Evolutionary conservation across 2,113 vertebrate genomes (phyloP), one percentile per base, ranked within the genome.

Genomic region (Limnothrissa miodon): DNA sequence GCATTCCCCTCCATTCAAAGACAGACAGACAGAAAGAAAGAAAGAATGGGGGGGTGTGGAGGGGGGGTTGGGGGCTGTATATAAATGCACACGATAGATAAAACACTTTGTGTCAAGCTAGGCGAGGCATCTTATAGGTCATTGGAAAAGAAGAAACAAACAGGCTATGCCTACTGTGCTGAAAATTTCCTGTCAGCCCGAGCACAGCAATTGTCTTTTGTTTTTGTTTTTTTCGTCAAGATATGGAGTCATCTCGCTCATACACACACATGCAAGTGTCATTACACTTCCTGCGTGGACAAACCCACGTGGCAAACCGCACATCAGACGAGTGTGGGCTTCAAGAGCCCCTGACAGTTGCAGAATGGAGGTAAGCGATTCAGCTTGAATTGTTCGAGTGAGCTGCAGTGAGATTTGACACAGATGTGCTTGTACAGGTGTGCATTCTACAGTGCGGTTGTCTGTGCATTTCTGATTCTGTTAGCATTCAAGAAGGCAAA

Each of bases 161-260:
- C 39, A 79, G 59, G 13, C 9, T 29, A 33, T 11, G 56, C 81
- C 53, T 51, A 79, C 33, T 66, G 36, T 56, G 80, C 80, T 42
- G n/a, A 78, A 45, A 25, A 33, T 62, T 87, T 88, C 85, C 87
- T 88, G 87, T 84, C 78, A 79, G 56, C 87, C 56, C 39, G 80
- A 7, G 19, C 21, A 33, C 15, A 53, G 70, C 78, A 56, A 5
- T 74, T 86, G 19, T n/a, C 45, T 59, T 82, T n/a, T n/a, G n/a
- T n/a, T n/a, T n/a, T n/a, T n/a, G n/a, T n/a, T n/a, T n/a, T 81
- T 66, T n/a, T 80, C 42, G 33, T 79, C 25, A 45, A 19, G 80
- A 51, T 74, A 39, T 74, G 74, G 79, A 81, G 59, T 66, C 59
- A 66, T 66, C 25, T 66, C 59, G 2, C 42, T 42, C 42, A 42